Evolutionary conservation across 2,113 vertebrate genomes (phyloP), one percentile per base, ranked within the genome.

Genomic region (Gila orcuttii): DNA sequence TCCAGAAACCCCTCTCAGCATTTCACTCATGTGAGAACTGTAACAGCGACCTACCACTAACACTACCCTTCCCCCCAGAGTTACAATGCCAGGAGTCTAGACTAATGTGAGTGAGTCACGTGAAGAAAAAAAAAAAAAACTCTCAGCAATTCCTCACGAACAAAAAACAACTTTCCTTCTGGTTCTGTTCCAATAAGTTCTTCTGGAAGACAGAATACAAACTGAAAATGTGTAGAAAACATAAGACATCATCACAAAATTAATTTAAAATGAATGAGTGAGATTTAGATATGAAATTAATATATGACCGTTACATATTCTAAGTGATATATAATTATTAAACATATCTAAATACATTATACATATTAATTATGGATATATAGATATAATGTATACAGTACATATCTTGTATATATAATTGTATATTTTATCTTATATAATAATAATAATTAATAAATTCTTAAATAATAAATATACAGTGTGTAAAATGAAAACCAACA

Each of bases 101-200:
- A 86, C 87, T 69, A 60, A 36, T 59, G 77, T 59, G 57, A 89
- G 79, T 82, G 83, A 87, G 42, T 85, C 55, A 69, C 28, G 8
- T 75, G 12, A 60, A 59, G 79, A 45, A 77, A 57, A 10, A 52
- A 5, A 59, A 83, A 45, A 77, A 57, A 10, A 52, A 5, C 7
- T 11, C 55, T 85, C 31, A 47, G 47, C 33, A 42, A 45, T 74
- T 84, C 79, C 77, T 62, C 76, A 10, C 21, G 47, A 25, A 71
- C 45, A 81, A 52, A 62, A 39, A 71, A 64, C 21, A 25, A 60
- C 55, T 52, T 77, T 71, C 68, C 1, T 36, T 36, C 33, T 36
- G 33, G 33, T 36, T 36, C 33, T 36, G 33, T 36, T 36, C 33
- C 33, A 33, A 33, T 25, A 55, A 28, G 45, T 52, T 76, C 74